Conservation (phyloP, 2,797 vertebrate species). For the Geotrypetes seraphini region DNA sequence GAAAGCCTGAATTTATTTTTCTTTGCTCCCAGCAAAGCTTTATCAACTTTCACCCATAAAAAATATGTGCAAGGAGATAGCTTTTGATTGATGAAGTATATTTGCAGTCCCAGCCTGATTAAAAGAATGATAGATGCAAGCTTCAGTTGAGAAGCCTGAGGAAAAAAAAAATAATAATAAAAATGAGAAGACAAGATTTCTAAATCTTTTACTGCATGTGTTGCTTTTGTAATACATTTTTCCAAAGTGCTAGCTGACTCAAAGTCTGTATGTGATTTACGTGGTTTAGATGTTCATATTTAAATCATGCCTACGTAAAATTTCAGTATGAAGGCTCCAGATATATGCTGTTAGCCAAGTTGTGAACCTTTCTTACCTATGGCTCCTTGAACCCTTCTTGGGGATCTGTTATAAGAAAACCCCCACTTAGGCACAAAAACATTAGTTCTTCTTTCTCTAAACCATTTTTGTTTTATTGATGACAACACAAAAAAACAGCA, state of each 20-base stretch:
- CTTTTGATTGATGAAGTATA: conserved; percentile 24
- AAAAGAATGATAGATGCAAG: conserved; percentile 19
- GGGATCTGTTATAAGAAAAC: too few relatives aligned
- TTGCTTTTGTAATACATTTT: conserved; percentile 15
- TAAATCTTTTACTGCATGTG: conserved; percentile 17
- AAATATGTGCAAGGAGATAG: conserved; percentile 11
- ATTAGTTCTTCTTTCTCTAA: too few relatives aligned
- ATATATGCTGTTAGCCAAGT: conserved; percentile 13
- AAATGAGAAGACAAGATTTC: conserved; percentile 11
- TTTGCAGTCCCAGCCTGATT: conserved; percentile 26
- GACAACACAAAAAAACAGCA: too few relatives aligned
- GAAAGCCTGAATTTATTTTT: conserved; percentile 1
- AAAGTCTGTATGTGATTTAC: conserved; percentile 28
- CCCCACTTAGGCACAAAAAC: too few relatives aligned
- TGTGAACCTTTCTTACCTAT: too few relatives aligned
- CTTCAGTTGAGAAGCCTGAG: conserved; percentile 20
- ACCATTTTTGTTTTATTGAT: too few relatives aligned
- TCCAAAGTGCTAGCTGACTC: conserved; percentile 11
- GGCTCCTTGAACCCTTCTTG: too few relatives aligned
- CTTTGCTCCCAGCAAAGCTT: conserved; percentile 18
- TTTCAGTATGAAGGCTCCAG: conserved; percentile 22
- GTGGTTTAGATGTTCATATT: too few relatives aligned
- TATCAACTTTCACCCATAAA: conserved; percentile 15
- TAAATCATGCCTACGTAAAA: conserved; percentile 22
- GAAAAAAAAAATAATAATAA: conserved; percentile 17